These are phyloP conservation scores for Myotis brandtii DNA, from an alignment of 2,113 vertebrate species.

Conservation along the genomic window DNA sequence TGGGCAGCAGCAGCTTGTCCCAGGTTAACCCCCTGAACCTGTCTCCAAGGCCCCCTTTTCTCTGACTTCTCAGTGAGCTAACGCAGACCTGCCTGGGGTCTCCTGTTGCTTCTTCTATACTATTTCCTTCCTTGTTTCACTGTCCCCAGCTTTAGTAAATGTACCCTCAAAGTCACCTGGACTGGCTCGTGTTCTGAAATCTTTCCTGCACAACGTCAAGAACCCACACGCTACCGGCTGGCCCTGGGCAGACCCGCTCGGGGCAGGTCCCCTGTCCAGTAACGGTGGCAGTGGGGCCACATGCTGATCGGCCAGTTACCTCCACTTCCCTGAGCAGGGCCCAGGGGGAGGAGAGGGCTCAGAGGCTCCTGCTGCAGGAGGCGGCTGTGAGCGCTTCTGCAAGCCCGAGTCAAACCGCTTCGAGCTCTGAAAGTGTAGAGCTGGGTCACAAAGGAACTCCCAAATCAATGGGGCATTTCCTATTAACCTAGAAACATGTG, in stretches of 20 bases:
- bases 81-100: background rate
- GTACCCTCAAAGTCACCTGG: background rate
- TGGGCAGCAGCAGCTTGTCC: background rate
- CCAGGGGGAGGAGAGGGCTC: background rate
- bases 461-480: background rate
- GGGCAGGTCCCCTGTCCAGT: too few relatives aligned
- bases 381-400: background rate
- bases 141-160: background rate
- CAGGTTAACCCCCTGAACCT: background rate
- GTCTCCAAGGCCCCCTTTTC: background rate
- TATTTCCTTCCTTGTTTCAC: background rate
- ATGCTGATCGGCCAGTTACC: background rate
- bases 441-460: background rate
- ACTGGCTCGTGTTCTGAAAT: background rate
- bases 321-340: background rate
- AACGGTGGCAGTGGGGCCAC: background rate
- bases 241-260: background rate
- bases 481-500: background rate
- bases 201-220: background rate
- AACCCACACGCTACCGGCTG: background rate
- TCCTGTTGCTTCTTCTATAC: background rate
- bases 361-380: background rate
- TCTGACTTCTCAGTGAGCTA: background rate
- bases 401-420: background rate
- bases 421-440: background rate